Base-by-base conservation (phyloP, 2,888 invertebrate genomes). In the Sminthurides aquaticus region DNA sequence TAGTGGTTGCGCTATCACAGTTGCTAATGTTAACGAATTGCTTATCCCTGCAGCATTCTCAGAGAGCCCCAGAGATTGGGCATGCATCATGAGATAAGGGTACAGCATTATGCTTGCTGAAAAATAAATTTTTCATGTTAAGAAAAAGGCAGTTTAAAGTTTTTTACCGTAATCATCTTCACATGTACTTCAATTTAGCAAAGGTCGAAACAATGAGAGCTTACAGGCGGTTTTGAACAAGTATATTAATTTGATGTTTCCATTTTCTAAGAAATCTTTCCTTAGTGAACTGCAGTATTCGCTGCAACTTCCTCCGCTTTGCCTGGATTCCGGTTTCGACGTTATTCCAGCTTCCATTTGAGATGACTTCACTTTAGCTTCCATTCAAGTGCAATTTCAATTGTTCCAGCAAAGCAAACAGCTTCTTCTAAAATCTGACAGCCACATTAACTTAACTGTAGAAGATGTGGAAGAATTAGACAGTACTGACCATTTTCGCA, bases 1-100 rank as follows among this genome's bases (percentile, higher is more conserved):
- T 29, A 88, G 77, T 1, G 89, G 88, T 49, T 89, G 89, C 85
- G 88, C 88, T 68, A 89, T 81, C 73, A 89, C 87, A 68, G 87
- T 86, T 24, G 88, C 82, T 66, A 88, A 83, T 0, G 89, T 87
- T 29, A 89, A 84, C 1, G 88, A 87, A 1, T 87, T 87, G 86
- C 88, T 89, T 75, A 89, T 87, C 54, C 88, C 89, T 2, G 88
- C 87, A 80, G 89, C 88, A 79, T 87, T 87, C 60, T 88, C 87
- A 76, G 84, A 87, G 77, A 89, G 87, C 58, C 89, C 89, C 74
- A 89, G 79, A 77, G 88, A 87, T 64, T 88, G 82, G 87, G 89
- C 88, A 77, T 89, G 89, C 72, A 89, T 86, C 58, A 88, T 88
- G 77, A 89, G 79, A 80, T 88, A 89, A 3, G 89, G 89, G 78